phyloP scores from a whole-genome alignment of 1,140 invertebrate genomes.

The Trichonephila inaurata region DNA sequence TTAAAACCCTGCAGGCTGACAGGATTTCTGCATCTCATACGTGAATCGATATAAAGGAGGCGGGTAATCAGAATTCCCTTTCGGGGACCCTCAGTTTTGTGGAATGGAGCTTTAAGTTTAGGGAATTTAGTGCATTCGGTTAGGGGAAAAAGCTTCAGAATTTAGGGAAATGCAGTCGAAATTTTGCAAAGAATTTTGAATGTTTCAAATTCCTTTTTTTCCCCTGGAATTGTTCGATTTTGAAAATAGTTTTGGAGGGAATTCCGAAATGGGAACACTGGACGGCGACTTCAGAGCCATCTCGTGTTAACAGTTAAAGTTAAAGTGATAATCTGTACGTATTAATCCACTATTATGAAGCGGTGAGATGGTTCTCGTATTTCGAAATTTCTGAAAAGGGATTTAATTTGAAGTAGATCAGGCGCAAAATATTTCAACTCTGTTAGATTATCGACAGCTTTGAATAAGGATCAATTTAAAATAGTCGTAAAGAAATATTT shows the following conservation, averaged over 20 bases:
- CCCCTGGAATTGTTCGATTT: background rate
- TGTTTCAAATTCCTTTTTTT: background rate
- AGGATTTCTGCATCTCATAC: constrained; percentile 53
- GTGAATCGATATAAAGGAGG: constrained; percentile 54
- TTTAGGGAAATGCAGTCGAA: background rate
- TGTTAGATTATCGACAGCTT: too few relatives aligned
- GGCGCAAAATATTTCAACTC: too few relatives aligned
- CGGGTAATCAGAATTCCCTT: constrained; percentile 3
- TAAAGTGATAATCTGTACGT: constrained; percentile 2
- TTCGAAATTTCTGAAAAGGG: too few relatives aligned
- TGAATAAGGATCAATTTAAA: too few relatives aligned
- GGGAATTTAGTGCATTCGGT: background rate
- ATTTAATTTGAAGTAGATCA: too few relatives aligned
- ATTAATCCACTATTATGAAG: background rate
- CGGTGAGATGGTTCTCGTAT: background rate
- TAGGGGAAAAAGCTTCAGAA: background rate
- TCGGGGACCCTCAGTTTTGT: background rate
- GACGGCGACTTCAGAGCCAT: constrained; percentile 21
- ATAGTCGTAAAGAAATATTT: too few relatives aligned
- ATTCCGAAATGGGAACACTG: constrained; percentile 11
- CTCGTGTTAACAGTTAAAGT: constrained; percentile 10
- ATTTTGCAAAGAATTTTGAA: background rate
- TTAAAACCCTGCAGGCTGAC: constrained; percentile 2
- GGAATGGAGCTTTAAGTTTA: background rate
- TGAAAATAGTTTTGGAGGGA: constrained; percentile 27